Percentiles rank a stretch among this genome's conserved stretches.
phyloP scores from a whole-genome alignment of 2,113 vertebrate genomes.

The Mus musculus region DNA sequence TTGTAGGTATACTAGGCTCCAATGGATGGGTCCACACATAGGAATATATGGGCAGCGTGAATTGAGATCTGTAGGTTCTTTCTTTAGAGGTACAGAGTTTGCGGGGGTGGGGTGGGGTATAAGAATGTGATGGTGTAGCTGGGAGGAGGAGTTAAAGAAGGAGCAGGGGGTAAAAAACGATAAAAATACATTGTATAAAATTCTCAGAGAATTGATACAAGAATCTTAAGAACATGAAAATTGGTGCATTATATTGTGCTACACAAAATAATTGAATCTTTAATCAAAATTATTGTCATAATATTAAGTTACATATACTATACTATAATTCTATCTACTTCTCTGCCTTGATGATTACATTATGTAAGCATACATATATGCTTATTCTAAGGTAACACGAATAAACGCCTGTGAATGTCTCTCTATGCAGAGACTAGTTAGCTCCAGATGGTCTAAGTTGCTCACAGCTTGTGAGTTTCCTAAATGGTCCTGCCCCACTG shows the following conservation, averaged over 20 bases:
- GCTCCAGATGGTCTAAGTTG: too few species aligned
- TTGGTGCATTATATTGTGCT: background rate
- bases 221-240: background rate
- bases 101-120: too few species aligned
- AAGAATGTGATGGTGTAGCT: background rate
- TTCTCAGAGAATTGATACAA: background rate
- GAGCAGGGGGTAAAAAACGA: background rate
- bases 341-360: background rate
- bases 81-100: background rate
- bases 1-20: background rate
- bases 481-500: background rate
- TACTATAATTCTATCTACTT: background rate
- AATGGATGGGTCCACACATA: background rate
- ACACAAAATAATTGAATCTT: background rate
- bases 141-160: background rate
- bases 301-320: background rate
- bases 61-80: background rate
- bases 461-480: background rate
- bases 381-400: background rate
- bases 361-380: background rate
- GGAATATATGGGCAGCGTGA: background rate
- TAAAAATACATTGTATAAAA: background rate
- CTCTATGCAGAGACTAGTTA: background rate
- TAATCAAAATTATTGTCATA: background rate
- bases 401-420: too few species aligned